Percentiles rank a stretch among this genome's conserved stretches.
phyloP scores from a whole-genome alignment of 2,888 invertebrate species.

The Acanthosoma haemorrhoidale region DNA sequence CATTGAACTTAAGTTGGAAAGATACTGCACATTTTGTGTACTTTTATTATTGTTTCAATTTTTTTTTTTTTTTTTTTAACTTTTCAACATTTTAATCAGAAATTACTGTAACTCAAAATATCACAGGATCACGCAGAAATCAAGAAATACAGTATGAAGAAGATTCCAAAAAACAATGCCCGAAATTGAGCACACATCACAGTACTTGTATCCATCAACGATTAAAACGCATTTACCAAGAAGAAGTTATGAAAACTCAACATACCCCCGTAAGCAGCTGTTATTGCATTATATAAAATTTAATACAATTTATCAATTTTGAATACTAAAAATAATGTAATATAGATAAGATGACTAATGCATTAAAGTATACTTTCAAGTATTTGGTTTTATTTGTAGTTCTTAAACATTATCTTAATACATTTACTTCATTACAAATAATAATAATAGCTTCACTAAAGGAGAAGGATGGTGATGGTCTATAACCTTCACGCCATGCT shows the following conservation, averaged over 20 bases:
- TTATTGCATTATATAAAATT: not conserved
- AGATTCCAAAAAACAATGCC: not conserved
- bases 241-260: constrained; percentile 23
- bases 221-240: not conserved
- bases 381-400: too few relatives aligned
- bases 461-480: too few relatives aligned
- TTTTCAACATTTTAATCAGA: not conserved
- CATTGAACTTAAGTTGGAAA: too few relatives aligned
- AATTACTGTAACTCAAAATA: not conserved
- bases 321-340: too few relatives aligned
- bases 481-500: too few relatives aligned
- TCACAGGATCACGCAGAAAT: not conserved
- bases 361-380: too few relatives aligned
- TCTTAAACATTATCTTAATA: too few relatives aligned
- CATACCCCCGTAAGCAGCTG: constrained; percentile 49
- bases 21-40: too few relatives aligned
- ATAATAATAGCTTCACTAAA: too few relatives aligned
- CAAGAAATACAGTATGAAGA: constrained; percentile 10
- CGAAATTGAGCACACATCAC: constrained; percentile 1
- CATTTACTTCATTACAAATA: too few relatives aligned
- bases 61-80: not conserved
- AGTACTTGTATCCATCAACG: constrained; percentile 21
- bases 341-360: too few relatives aligned
- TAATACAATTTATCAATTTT: not conserved
- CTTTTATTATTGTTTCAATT: not conserved